Base-by-base conservation (phyloP, 2,797 vertebrate genomes). In the Netta rufina region DNA sequence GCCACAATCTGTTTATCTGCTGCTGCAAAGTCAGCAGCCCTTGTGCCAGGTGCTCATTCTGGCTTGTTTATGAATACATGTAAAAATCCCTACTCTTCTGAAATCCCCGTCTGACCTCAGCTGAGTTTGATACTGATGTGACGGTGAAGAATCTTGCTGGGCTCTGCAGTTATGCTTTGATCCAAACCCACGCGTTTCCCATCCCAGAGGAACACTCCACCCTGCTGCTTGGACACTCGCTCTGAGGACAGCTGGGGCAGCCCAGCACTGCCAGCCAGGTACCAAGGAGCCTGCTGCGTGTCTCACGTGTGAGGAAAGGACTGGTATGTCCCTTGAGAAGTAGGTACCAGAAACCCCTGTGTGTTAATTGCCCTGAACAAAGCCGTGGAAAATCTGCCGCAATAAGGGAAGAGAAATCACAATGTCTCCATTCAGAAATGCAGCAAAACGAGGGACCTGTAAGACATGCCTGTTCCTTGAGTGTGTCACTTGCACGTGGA, bases 401-500 rank as follows among this genome's bases (percentile, higher is more conserved):
- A 41, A 18, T 73, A 33, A 89, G 60, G 72, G 45, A 73, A 66
- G 56, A 49, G 41, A 85, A 70, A 80, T 64, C 13, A 19, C 51
- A 76, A 15, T 20, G 12, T 32, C 65, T 19, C 56, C 69, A 30
- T 39, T 19, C 49, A 80, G 57, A 70, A 60, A 49, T 6, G 47
- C 15, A 71, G 25, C 4, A 39, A 57, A 71, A 71, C 21, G 12
- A 30, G 0, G 2, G 22, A 47, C 39, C 17, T 58, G 49, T 60
- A 66, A 51, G 41, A 38, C 17, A 57, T 0, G 0, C 16, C 30
- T 72, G 1, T 16, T 74, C 27, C 47, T 82, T 36, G 49, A 54
- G 28, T 13, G 5, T 22, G 30, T 45, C 0, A 2, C 24, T 84
- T 32, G 38, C 7, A 7, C 0, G 14, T 30, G 49, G 49, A 51